Conservation (phyloP, 2,797 vertebrate species). For the Dendrocincla tyrannina region DNA sequence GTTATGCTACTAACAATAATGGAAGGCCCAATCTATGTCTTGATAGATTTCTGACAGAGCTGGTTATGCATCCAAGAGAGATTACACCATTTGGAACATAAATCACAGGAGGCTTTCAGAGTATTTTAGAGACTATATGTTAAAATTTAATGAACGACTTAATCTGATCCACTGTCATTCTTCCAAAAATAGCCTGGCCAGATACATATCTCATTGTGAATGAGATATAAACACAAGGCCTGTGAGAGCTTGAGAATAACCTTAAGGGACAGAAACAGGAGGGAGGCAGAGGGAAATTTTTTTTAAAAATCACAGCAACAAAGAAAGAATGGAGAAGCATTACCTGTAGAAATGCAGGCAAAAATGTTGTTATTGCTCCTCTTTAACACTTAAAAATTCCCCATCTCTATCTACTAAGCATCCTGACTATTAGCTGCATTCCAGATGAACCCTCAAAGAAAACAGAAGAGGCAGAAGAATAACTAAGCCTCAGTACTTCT, state of each 20-base stretch:
- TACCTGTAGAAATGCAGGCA: neutral
- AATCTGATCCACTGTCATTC: slow-evolving; percentile 31
- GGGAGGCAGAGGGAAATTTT: neutral
- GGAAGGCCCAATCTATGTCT: neutral
- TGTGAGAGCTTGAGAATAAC: neutral
- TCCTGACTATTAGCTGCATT: neutral
- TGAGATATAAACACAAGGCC: slow-evolving; percentile 34
- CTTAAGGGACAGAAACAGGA: neutral
- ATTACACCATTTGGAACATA: slow-evolving; percentile 44
- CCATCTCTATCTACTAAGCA: neutral
- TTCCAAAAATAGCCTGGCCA: slow-evolving; percentile 61
- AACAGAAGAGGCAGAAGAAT: neutral
- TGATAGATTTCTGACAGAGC: slow-evolving; percentile 45
- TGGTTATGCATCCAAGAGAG: slow-evolving; percentile 37
- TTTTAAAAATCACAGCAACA: neutral
- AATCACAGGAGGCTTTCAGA: slow-evolving; percentile 57
- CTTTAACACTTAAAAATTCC: neutral
- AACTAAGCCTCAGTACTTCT: neutral
- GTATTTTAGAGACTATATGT: slow-evolving; percentile 51
- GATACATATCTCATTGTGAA: neutral
- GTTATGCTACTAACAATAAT: slow-evolving; percentile 9
- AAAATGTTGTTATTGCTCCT: neutral
- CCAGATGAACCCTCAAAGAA: neutral
- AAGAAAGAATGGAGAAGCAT: neutral
- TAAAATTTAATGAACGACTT: slow-evolving; percentile 63